Evolutionary conservation across 2,888 invertebrate genomes (phyloP), one percentile per base, ranked within the genome.

Genomic region (Habroteleia sp.): DNA sequence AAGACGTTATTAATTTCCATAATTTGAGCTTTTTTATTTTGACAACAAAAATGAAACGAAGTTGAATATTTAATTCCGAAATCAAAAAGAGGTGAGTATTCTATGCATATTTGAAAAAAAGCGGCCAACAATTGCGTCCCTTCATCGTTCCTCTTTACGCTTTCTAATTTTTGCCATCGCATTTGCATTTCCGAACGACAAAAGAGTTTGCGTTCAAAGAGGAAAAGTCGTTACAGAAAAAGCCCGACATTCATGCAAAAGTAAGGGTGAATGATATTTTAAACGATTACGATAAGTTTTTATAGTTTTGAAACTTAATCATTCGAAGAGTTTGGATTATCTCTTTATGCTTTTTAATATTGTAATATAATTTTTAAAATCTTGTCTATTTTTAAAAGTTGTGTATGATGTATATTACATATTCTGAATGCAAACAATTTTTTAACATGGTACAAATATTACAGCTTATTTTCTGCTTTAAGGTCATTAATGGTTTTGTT

Each of bases 181-280:
- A 42, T 56, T 56, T 56, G 33, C 56, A 42, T 56, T 56, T 56
- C 13, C 56, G 41, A 56, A 56, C 33, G 41, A 56, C 41, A 56
- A 56, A 56, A 56, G 56, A 54, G 39, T 39, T 52, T 52, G 16
- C 39, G 8, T 20, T 31, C 29, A 31, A 31, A 10, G 29, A 31
- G 10, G 10, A 31, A 10, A 42, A 29, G 42, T 58, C 42, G 31
- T 42, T 58, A 58, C 13, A 42, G 56, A 58, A 42, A 58, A 42
- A 58, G 41, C 17, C 17, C 29, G 39, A 10, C 8, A 50, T 50
- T 50, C 50, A 20, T 8, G 50, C 50, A 13, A 35, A 31, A 31
- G 16, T 7, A 20, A 3, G 35, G 17, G 50, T 10, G 50, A 33
- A 50, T 20, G 50, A 11, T 11, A 11, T 31, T 17, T 50, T 50